Conservation (phyloP, 2,797 vertebrate genomes). For the Lagorchestes hirsutus region DNA sequence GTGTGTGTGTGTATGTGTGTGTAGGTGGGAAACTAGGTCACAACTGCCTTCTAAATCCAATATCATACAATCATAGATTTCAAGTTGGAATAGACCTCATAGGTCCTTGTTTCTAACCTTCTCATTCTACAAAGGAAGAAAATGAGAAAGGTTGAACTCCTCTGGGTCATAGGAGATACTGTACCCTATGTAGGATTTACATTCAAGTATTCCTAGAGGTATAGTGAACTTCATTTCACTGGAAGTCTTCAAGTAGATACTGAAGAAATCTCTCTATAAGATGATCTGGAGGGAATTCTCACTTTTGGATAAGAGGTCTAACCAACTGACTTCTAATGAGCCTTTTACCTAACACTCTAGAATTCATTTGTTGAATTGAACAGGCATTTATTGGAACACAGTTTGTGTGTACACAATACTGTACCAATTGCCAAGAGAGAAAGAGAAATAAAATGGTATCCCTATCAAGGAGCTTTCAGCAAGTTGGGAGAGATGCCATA, state of each 20-base stretch:
- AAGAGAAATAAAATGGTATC: neutral
- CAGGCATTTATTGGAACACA: neutral
- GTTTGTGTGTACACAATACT: neutral
- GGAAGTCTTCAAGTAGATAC: neutral
- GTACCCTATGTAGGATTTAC: neutral
- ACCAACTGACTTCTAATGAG: neutral
- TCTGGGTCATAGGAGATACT: neutral
- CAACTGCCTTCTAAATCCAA: neutral
- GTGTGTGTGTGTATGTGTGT: constrained; percentile 4
- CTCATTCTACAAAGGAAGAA: neutral
- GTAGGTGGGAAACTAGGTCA: neutral
- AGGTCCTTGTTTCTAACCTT: neutral
- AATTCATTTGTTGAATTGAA: neutral
- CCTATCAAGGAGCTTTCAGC: neutral
- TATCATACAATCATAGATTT: neutral
- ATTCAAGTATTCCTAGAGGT: neutral
- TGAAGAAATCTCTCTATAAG: neutral
- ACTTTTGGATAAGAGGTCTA: neutral
- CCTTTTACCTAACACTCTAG: neutral
- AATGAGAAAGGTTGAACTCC: neutral
- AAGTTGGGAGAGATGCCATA: neutral
- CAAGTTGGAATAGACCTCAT: neutral
- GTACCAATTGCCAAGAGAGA: neutral
- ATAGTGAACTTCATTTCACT: neutral
- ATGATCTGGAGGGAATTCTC: neutral